Conservation (phyloP, 1,140 invertebrate species). For the Micrasema minimum region DNA sequence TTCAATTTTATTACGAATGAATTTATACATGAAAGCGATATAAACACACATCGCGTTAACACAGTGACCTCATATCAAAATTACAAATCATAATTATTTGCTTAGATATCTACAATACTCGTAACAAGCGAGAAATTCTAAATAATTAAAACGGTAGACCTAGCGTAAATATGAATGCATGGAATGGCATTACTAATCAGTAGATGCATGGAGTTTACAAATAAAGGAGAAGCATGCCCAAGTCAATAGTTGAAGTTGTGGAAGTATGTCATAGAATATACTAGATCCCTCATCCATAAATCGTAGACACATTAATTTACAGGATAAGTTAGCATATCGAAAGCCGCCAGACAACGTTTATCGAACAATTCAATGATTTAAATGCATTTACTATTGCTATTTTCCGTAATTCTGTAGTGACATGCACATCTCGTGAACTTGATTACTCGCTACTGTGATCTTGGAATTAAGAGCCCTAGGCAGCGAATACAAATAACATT, state of each 20-base stretch:
- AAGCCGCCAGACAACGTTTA: constrained; percentile 13
- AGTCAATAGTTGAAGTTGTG: neutral
- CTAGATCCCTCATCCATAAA: constrained; percentile 30
- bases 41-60: too few species aligned
- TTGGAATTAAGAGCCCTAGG: too few species aligned
- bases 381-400: constrained; percentile 17
- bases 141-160: constrained; percentile 1
- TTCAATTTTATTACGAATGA: too few species aligned
- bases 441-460: constrained; percentile 4
- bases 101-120: too few species aligned
- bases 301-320: neutral
- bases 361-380: constrained; percentile 30
- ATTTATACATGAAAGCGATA: too few species aligned
- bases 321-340: neutral
- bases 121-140: neutral
- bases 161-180: neutral
- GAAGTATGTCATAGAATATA: too few species aligned
- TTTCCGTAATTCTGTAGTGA: constrained; percentile 13
- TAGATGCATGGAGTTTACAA: constrained; percentile 14
- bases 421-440: constrained; percentile 15
- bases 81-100: too few species aligned
- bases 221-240: constrained; percentile 8
- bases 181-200: constrained; percentile 8
- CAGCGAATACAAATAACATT: too few species aligned
- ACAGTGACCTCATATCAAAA: too few species aligned